These are phyloP conservation scores for Anastatus disparis DNA, from an alignment of 1,140 invertebrate species.

Conservation along the genomic window DNA sequence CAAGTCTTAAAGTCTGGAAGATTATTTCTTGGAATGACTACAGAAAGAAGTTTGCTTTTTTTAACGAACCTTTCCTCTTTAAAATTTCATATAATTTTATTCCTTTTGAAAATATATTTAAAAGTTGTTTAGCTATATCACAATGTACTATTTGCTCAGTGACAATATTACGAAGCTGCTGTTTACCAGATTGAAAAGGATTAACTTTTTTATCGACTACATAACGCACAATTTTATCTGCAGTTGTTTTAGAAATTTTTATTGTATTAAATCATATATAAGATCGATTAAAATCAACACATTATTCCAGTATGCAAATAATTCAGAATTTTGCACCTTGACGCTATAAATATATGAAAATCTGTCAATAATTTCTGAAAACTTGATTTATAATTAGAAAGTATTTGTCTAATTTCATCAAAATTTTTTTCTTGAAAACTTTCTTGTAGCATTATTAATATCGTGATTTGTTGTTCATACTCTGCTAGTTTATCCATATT, in stretches of 20 bases:
- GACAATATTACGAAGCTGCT: background rate
- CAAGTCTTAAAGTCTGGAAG: background rate
- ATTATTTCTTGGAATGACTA: background rate
- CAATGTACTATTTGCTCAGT: background rate
- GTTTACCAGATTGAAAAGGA: background rate
- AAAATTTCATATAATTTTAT: constrained; percentile 12
- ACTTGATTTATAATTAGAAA: no score
- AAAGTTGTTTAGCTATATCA: background rate
- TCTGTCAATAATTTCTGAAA: background rate
- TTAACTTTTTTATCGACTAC: background rate
- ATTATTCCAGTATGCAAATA: constrained; percentile 24
- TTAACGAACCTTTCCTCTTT: background rate
- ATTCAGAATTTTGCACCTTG: background rate
- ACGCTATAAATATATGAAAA: background rate
- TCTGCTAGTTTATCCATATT: background rate
- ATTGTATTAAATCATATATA: constrained; percentile 17
- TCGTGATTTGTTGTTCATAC: background rate
- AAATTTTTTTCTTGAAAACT: background rate
- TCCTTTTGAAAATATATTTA: constrained; percentile 4
- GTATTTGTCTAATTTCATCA: background rate
- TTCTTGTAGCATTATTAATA: background rate
- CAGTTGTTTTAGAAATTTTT: background rate
- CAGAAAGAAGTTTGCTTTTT: background rate
- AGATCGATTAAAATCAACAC: constrained; percentile 1
- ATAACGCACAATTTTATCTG: background rate